Evolutionary conservation across 2,797 vertebrate genomes (phyloP).

Genomic region (Antennarius maculatus): DNA sequence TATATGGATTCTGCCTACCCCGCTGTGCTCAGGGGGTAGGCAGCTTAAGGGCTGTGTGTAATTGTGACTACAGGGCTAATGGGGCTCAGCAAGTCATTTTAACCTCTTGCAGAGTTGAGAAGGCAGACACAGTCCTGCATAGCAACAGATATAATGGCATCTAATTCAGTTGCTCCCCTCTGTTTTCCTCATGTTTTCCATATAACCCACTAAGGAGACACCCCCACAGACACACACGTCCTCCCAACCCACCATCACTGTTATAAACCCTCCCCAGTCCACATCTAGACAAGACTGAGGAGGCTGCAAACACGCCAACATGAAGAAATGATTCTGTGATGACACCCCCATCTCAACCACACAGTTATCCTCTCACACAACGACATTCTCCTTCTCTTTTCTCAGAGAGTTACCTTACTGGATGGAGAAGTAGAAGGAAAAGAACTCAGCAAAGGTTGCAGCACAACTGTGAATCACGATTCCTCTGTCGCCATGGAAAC

Average conservation of each 20-base stretch:
- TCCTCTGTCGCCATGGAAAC: slow-evolving; percentile 84
- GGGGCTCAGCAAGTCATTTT: slow-evolving; percentile 50
- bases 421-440: slow-evolving; percentile 68
- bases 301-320: neutral
- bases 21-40: no score
- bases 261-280: neutral
- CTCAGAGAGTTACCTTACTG: slow-evolving; percentile 70
- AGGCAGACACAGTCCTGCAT: slow-evolving; percentile 64
- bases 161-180: slow-evolving; percentile 56
- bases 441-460: slow-evolving; percentile 72
- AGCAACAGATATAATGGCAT: slow-evolving; percentile 57
- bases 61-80: neutral
- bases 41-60: neutral
- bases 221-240: slow-evolving; percentile 11
- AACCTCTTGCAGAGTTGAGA: slow-evolving; percentile 60
- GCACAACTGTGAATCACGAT: slow-evolving; percentile 72
- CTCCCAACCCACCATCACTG: neutral
- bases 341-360: neutral
- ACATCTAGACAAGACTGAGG: slow-evolving; percentile 7
- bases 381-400: slow-evolving; percentile 27
- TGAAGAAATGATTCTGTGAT: slow-evolving; percentile 10
- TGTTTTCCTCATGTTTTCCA: slow-evolving; percentile 31
- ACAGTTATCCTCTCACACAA: slow-evolving; percentile 6
- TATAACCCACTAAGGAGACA: slow-evolving; percentile 54
- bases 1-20: no score